These are phyloP conservation scores for Acronicta alni DNA, from an alignment of 2,888 invertebrate species.

Conservation along the genomic window DNA sequence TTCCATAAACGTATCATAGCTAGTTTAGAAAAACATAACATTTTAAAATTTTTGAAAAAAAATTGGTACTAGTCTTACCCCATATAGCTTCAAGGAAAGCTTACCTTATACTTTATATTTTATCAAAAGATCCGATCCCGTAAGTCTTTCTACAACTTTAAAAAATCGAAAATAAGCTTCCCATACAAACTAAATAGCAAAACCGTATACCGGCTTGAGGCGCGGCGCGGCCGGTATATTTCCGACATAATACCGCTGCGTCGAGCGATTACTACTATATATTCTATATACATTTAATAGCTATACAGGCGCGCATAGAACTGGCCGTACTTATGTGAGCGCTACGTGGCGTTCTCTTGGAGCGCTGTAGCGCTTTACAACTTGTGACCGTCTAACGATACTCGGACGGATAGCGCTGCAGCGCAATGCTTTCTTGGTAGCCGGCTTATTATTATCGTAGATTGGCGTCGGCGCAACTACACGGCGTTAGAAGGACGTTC, in stretches of 20 bases:
- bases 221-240: conserved; percentile 88
- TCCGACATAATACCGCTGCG: conserved; percentile 90
- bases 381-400: conserved; percentile 66
- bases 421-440: conserved; percentile 76
- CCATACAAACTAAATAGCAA: conserved; percentile 88
- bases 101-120: conserved; percentile 82
- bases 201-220: conserved; percentile 85
- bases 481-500: conserved; percentile 90
- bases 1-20: neutral
- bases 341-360: conserved; percentile 74
- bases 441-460: conserved; percentile 90
- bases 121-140: conserved; percentile 79
- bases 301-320: conserved; percentile 90
- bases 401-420: conserved; percentile 74
- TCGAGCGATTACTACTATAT: conserved; percentile 90
- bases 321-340: conserved; percentile 90
- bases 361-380: conserved; percentile 80
- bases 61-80: conserved; percentile 67
- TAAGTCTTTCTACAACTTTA: conserved; percentile 79
- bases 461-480: conserved; percentile 90
- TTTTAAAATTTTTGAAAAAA: conserved; percentile 64
- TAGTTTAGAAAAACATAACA: conserved; percentile 23
- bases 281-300: conserved; percentile 90
- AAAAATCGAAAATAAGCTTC: conserved; percentile 85
- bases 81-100: conserved; percentile 83